These are phyloP conservation scores for Dysdera silvatica DNA, from an alignment of 1,140 invertebrate genomes.

Conservation along the genomic window DNA sequence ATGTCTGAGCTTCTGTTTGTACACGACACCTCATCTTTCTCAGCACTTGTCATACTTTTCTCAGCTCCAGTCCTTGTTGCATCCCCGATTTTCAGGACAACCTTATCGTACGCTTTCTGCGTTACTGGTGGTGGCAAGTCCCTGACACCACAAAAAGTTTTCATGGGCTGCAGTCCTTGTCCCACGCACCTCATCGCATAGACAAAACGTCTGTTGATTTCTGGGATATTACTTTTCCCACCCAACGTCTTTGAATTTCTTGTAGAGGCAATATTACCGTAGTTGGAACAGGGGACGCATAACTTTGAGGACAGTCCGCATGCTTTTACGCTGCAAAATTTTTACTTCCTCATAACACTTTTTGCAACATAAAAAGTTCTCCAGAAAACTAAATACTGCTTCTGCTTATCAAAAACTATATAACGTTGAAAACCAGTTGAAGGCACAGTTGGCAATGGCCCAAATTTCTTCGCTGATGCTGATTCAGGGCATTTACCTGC, in stretches of 20 bases:
- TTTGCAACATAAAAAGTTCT: neutral
- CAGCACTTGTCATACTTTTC: no score
- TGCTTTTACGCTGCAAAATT: neutral
- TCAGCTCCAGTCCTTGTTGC: no score
- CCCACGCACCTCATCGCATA: slow-evolving; percentile 3
- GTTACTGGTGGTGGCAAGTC: neutral
- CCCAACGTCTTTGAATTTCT: neutral
- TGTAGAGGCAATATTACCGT: neutral
- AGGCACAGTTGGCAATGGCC: no score
- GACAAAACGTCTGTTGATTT: neutral
- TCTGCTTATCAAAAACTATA: no score
- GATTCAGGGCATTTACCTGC: no score
- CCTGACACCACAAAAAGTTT: slow-evolving; percentile 6
- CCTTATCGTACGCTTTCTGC: neutral
- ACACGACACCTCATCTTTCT: no score
- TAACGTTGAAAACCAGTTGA: no score
- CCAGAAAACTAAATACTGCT: neutral
- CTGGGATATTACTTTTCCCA: slow-evolving; percentile 1
- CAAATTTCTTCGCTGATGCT: no score
- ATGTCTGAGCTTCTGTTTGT: no score
- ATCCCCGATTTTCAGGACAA: neutral
- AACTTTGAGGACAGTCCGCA: neutral
- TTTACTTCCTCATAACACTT: neutral
- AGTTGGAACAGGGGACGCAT: neutral
- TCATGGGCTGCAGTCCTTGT: neutral